Evolutionary conservation across 2,797 vertebrate genomes (phyloP).

Genomic region (Coendou prehensilis): DNA sequence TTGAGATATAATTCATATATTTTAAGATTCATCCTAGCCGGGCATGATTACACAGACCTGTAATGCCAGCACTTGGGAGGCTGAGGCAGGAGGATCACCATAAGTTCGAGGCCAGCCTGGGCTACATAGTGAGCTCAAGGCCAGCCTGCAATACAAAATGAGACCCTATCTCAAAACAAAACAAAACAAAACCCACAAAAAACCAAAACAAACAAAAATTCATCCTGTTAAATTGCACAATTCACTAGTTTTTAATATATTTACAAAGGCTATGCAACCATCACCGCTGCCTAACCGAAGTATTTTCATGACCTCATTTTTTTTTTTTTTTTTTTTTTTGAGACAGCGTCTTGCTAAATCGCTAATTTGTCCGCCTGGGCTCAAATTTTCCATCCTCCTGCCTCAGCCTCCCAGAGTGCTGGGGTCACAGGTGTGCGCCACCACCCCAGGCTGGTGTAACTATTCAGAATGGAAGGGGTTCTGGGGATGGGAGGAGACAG

Average conservation of each 20-base stretch:
- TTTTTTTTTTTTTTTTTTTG: too few species aligned
- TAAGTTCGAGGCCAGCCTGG: background rate
- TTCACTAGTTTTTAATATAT: constrained; percentile 40
- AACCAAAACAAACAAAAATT: background rate
- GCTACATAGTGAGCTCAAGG: background rate
- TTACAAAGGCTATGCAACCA: constrained; percentile 31
- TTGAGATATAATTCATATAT: constrained; percentile 45
- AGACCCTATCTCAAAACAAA: background rate
- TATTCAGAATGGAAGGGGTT: constrained; percentile 40
- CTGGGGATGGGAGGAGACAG: too few species aligned
- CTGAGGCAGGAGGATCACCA: background rate
- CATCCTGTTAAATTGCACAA: background rate
- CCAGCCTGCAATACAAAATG: background rate
- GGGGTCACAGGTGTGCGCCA: background rate
- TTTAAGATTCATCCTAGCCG: background rate
- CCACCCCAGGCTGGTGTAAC: background rate
- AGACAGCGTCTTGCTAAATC: too few species aligned
- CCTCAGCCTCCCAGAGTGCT: background rate
- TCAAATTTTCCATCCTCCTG: background rate
- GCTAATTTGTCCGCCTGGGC: background rate
- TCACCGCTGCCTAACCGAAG: background rate
- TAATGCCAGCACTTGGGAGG: background rate
- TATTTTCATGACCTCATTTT: constrained; percentile 25
- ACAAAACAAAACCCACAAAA: too few species aligned
- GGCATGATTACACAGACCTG: background rate